A percentile compares a stretch with the other conserved stretches of the same genome.
Conservation (phyloP, 2,888 invertebrate genomes). For the Cepaea hortensis region DNA sequence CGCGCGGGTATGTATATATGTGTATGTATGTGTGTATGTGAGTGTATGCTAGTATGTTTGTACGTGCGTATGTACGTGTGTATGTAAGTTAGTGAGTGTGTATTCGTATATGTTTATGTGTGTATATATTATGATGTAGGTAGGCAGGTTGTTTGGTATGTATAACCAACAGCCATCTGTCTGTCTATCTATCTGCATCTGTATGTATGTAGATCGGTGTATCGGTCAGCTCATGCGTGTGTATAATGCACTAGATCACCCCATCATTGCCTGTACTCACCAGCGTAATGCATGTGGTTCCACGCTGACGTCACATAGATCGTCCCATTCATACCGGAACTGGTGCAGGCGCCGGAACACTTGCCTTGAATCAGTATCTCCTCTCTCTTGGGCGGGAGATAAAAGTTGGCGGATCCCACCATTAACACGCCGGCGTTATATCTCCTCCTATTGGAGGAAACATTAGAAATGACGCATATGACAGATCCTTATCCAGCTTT, state of each 20-base stretch:
- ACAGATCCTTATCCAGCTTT: too few species aligned
- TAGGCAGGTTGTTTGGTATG: too few species aligned
- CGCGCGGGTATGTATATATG: too few species aligned
- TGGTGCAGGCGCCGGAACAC: background rate
- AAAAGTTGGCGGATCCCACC: background rate
- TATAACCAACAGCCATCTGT: too few species aligned
- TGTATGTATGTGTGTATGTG: too few species aligned
- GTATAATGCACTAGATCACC: background rate
- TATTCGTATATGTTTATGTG: too few species aligned
- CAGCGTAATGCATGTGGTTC: conserved; percentile 39
- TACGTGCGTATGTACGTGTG: too few species aligned
- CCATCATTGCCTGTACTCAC: background rate
- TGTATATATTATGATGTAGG: too few species aligned
- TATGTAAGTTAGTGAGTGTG: too few species aligned
- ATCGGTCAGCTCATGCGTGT: background rate
- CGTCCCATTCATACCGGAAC: background rate
- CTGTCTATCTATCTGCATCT: background rate
- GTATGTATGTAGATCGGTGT: background rate
- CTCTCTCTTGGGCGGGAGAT: background rate
- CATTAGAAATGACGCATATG: too few species aligned
- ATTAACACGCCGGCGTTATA: conserved; percentile 16
- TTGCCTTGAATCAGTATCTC: background rate
- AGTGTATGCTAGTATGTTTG: too few species aligned
- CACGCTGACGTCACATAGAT: conserved; percentile 21
- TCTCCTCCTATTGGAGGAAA: background rate